Conservation (phyloP, 2,888 invertebrate species). For the Hydrotaea diabolus region DNA sequence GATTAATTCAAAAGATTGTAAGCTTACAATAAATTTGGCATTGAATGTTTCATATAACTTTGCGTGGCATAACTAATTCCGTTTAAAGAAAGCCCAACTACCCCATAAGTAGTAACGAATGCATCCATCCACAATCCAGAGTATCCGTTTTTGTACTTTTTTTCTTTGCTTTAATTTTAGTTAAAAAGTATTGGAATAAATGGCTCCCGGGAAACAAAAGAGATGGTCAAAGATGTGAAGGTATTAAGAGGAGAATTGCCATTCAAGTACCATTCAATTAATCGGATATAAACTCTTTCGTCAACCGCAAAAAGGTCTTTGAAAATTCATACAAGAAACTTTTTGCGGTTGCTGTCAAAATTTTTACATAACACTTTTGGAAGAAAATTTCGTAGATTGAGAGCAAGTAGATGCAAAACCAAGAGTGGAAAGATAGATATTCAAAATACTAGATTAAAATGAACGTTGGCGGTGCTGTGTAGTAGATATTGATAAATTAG, state of each 20-base stretch:
- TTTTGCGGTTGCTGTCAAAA: conserved; percentile 56
- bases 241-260: conserved; percentile 45
- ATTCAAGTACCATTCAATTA: too few species aligned
- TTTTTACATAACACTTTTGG: conserved; percentile 67
- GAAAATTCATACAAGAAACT: conserved; percentile 22
- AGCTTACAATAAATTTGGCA: conserved; percentile 70
- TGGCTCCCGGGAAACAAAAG: conserved; percentile 54
- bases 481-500: neutral
- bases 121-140: conserved; percentile 27
- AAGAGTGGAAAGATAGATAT: neutral
- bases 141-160: conserved; percentile 41
- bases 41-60: conserved; percentile 41
- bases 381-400: neutral
- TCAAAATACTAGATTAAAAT: neutral
- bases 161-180: conserved; percentile 66
- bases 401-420: neutral
- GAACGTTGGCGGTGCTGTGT: neutral
- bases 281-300: neutral
- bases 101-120: conserved; percentile 43
- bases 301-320: conserved; percentile 36
- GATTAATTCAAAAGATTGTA: conserved; percentile 81
- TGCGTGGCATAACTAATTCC: conserved; percentile 34
- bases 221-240: conserved; percentile 53
- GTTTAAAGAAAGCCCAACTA: conserved; percentile 41
- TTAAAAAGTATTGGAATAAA: conserved; percentile 68